Conservation (phyloP, 2,797 vertebrate genomes). For the Sciurus carolinensis region DNA sequence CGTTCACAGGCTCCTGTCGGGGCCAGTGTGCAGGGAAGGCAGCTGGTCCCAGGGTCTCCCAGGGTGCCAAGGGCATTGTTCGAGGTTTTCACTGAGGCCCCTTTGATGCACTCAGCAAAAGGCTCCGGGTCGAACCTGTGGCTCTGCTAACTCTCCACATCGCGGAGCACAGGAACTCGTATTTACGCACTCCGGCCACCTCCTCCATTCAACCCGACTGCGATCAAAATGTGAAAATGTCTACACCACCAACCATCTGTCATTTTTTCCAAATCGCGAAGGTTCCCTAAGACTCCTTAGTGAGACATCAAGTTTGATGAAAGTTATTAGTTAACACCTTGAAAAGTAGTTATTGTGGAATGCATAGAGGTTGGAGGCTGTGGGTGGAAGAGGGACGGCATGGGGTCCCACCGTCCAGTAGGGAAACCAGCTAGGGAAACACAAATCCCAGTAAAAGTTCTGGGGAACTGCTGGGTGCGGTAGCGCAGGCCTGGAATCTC, state of each 20-base stretch:
- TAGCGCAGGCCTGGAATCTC: too few species aligned
- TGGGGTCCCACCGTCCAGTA: not conserved
- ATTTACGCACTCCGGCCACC: not conserved
- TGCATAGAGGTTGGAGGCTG: not conserved
- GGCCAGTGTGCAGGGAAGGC: too few species aligned
- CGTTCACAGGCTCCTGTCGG: not conserved
- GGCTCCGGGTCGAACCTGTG: not conserved
- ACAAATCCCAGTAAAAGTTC: not conserved
- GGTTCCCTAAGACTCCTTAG: conserved; percentile 39
- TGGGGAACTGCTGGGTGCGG: not conserved
- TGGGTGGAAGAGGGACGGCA: not conserved
- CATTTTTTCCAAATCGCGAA: conserved; percentile 16
- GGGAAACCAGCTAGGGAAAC: not conserved
- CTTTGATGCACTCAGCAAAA: conserved; percentile 31
- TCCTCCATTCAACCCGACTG: conserved; percentile 20
- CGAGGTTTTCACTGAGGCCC: not conserved
- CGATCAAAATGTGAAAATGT: conserved; percentile 44
- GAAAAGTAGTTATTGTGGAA: not conserved
- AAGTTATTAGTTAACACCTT: conserved; percentile 45
- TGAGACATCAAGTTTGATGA: not conserved
- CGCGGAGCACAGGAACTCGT: not conserved
- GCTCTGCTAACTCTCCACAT: not conserved
- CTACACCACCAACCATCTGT: not conserved
- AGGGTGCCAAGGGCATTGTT: not conserved
- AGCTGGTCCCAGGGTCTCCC: not conserved